These are phyloP conservation scores for Phasia obesa DNA, from an alignment of 2,888 invertebrate genomes.

Conservation along the genomic window DNA sequence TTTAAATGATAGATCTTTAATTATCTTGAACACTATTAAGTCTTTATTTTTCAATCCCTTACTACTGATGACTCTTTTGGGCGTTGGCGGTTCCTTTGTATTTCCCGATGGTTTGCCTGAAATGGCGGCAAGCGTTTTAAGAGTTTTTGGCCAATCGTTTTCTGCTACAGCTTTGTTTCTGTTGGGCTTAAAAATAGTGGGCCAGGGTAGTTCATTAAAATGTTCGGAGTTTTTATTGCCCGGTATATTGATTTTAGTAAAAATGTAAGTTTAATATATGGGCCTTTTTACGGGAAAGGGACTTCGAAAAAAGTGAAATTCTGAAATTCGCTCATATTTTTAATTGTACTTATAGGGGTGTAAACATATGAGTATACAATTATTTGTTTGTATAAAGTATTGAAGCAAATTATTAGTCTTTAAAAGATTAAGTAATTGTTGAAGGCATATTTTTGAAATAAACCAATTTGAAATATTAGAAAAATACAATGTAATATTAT, in stretches of 20 bases:
- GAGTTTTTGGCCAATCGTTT: constrained; percentile 93
- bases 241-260: constrained; percentile 93
- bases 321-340: too few relatives aligned
- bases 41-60: constrained; percentile 94
- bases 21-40: constrained; percentile 84
- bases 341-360: too few relatives aligned
- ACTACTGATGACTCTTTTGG: constrained; percentile 95
- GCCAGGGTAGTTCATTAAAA: constrained; percentile 90
- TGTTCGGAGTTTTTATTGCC: constrained; percentile 92
- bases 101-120: constrained; percentile 91
- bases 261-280: constrained; percentile 87
- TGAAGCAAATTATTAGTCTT: too few relatives aligned
- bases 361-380: too few relatives aligned
- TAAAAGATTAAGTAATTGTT: too few relatives aligned
- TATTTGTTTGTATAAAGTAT: too few relatives aligned
- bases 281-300: too few relatives aligned
- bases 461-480: too few relatives aligned
- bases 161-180: constrained; percentile 95
- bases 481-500: too few relatives aligned
- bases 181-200: constrained; percentile 95
- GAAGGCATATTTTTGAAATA: too few relatives aligned
- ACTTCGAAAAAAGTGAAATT: too few relatives aligned
- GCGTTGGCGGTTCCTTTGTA: constrained; percentile 91
- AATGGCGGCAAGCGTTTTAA: constrained; percentile 88
- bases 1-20: constrained; percentile 76